These are phyloP conservation scores for Leptopilina clavipes DNA, from an alignment of 1,140 invertebrate species.

Conservation along the genomic window DNA sequence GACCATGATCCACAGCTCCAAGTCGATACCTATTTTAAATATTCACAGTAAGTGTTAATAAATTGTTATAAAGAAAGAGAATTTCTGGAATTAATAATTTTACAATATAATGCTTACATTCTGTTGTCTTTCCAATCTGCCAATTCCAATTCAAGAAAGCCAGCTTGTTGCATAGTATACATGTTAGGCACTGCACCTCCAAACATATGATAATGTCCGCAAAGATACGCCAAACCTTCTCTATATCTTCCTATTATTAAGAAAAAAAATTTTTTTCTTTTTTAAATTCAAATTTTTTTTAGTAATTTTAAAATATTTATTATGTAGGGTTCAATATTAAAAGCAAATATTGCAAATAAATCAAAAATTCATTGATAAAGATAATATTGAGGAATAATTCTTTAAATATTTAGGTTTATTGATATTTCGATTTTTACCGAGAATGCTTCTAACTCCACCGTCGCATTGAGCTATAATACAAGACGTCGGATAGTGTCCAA, in stretches of 20 bases:
- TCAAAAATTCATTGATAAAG: too few relatives aligned
- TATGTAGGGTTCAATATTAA: too few relatives aligned
- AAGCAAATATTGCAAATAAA: too few relatives aligned
- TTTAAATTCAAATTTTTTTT: too few relatives aligned
- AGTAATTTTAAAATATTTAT: too few relatives aligned
- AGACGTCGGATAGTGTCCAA: slow-evolving; percentile 96
- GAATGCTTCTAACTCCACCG: slow-evolving; percentile 76
- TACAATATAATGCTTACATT: slow-evolving; percentile 78
- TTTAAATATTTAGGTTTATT: too few relatives aligned
- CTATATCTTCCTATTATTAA: slow-evolving; percentile 69
- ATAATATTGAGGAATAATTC: too few relatives aligned
- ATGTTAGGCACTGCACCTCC: slow-evolving; percentile 86
- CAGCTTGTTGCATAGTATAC: slow-evolving; percentile 89
- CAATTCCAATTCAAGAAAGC: slow-evolving; percentile 92
- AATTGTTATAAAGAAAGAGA: too few relatives aligned
- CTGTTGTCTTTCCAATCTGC: slow-evolving; percentile 96
- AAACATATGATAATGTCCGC: slow-evolving; percentile 93
- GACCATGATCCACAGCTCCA: slow-evolving; percentile 89
- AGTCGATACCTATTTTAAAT: slow-evolving; percentile 82
- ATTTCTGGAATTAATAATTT: slow-evolving; percentile 30
- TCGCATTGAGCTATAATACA: slow-evolving; percentile 82
- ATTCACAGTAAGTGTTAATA: neutral
- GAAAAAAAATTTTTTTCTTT: too few relatives aligned
- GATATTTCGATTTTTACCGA: slow-evolving; percentile 73
- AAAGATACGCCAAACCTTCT: slow-evolving; percentile 85